Conservation (phyloP, 2,888 invertebrate genomes). For the Rotaria socialis region DNA sequence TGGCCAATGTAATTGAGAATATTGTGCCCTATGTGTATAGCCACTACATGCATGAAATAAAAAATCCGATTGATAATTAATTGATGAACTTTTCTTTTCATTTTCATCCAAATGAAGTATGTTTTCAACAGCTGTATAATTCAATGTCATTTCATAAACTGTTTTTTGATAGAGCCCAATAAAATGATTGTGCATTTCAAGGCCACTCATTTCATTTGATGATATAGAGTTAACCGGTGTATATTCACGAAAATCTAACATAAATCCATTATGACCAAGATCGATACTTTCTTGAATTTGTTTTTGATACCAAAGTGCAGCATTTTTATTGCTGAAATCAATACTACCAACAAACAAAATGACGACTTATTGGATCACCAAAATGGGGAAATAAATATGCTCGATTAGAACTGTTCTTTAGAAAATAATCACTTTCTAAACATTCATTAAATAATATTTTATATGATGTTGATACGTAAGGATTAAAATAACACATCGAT, state of each 20-base stretch:
- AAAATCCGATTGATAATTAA: constrained; percentile 39
- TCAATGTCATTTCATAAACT: constrained; percentile 29
- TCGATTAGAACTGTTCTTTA: constrained; percentile 30
- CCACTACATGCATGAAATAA: constrained; percentile 43
- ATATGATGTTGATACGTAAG: constrained; percentile 38
- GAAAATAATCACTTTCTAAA: constrained; percentile 36
- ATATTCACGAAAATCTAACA: constrained; percentile 47
- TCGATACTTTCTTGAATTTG: constrained; percentile 40
- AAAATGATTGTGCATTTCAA: constrained; percentile 43
- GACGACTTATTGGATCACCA: constrained; percentile 27
- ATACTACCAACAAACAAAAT: constrained; percentile 41
- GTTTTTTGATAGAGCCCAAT: constrained; percentile 45
- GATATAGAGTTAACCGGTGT: constrained; percentile 40
- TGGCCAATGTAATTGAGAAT: constrained; percentile 46
- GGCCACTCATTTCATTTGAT: constrained; percentile 36
- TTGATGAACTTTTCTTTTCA: background rate
- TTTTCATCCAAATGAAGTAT: constrained; percentile 22
- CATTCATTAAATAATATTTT: constrained; percentile 34
- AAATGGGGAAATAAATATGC: constrained; percentile 40
- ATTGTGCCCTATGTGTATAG: constrained; percentile 33
- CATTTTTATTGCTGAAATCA: constrained; percentile 44
- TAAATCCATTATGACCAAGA: constrained; percentile 43
- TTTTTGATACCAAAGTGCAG: constrained; percentile 39
- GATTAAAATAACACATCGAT: constrained; percentile 43
- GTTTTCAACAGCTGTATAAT: background rate